Evolutionary conservation across 2,797 vertebrate species (phyloP), one percentile per base, ranked within the genome.

Genomic region (Sebastes aleutianus): DNA sequence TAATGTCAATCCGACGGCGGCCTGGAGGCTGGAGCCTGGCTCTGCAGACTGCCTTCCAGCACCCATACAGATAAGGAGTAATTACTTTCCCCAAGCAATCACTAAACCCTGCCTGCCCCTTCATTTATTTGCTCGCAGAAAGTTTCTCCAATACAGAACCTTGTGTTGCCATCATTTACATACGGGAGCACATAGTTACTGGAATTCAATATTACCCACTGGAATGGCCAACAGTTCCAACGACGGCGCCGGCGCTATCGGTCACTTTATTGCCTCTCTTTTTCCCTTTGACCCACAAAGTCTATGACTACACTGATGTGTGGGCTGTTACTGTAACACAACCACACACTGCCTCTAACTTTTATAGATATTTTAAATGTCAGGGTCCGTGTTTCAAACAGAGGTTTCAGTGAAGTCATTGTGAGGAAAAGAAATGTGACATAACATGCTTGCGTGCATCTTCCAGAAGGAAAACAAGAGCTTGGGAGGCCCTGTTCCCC

Each of bases 51-150:
- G 69, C 67, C 75, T 88, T 39, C 71, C 63, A 76, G 69, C 72
- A 71, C 78, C 67, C 65, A 77, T 58, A 50, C 74, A 87, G 93
- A 95, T 95, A 95, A 95, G 89, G 64, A 87, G 78, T 94, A 93
- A 95, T 96, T 91, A 92, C 91, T 92, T 94, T 92, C 73, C 73
- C 56, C 47, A 74, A 87, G 85, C 79, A 88, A 80, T 89, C 80
- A 79, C 88, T 91, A 84, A 89, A 78, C 69, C 75, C 74, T 66
- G 39, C 70, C 71, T 84, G 74, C 54, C 82, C 82, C 78, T 80
- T 87, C 75, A 81, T 90, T 92, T 90, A 90, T 93, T 92, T 86
- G 76, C 71, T 76, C 82, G 74, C 85, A 85, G 78, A 91, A 88
- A 85, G 65, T 82, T 81, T 88, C 70, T 81, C 69, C 73, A 87